phyloP scores from a whole-genome alignment of 2,888 invertebrate species.

The Stenichneumon culpator region DNA sequence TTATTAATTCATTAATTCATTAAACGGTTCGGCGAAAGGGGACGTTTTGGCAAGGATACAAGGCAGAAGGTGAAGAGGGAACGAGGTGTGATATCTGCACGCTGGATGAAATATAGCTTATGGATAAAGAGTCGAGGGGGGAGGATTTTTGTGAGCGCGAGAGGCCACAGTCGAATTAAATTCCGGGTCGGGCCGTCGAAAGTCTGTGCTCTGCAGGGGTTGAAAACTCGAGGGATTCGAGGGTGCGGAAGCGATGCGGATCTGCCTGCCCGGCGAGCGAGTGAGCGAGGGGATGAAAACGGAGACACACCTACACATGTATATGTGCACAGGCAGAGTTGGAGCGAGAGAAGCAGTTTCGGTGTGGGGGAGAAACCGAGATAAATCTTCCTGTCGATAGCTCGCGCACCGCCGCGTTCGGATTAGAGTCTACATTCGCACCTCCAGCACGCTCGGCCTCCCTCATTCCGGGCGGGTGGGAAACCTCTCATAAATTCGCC shows the following conservation, averaged over 20 bases:
- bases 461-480: constrained; percentile 42
- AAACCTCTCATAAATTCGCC: constrained; percentile 60
- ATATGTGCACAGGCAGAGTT: constrained; percentile 25
- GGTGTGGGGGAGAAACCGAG: constrained; percentile 73
- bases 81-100: constrained; percentile 46
- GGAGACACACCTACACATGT: not conserved
- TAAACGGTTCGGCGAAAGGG: not conserved
- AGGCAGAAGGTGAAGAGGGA: constrained; percentile 16
- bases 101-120: constrained; percentile 48
- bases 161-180: constrained; percentile 57
- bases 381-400: constrained; percentile 84
- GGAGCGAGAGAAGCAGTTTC: constrained; percentile 51
- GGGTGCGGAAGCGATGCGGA: constrained; percentile 49
- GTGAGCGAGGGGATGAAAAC: constrained; percentile 26
- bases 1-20: constrained; percentile 30
- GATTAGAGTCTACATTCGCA: constrained; percentile 84
- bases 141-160: constrained; percentile 2
- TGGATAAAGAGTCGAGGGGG: constrained; percentile 36
- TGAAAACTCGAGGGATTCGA: constrained; percentile 59
- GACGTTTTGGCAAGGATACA: constrained; percentile 35
- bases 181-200: constrained; percentile 59
- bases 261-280: constrained; percentile 20
- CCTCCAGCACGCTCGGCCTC: constrained; percentile 74
- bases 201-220: constrained; percentile 56
- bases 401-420: constrained; percentile 79